phyloP scores from a whole-genome alignment of 2,888 invertebrate genomes.

The Rhingia campestris region DNA sequence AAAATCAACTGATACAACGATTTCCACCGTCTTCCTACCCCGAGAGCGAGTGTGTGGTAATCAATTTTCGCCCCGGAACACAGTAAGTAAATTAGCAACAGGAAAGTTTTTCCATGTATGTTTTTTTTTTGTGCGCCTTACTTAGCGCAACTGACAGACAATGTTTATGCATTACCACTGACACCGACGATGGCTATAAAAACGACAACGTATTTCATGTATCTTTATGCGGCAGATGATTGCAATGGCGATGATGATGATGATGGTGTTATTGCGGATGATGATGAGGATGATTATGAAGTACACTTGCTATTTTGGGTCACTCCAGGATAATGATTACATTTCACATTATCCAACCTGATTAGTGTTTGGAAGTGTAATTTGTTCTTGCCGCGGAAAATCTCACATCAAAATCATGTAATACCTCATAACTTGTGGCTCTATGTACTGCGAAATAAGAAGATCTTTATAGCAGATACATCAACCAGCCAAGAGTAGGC shows the following conservation, averaged over 20 bases:
- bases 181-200: slow-evolving; percentile 60
- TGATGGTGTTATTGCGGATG: slow-evolving; percentile 37
- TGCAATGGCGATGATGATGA: slow-evolving; percentile 55
- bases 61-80: slow-evolving; percentile 64
- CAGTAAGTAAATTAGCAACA: slow-evolving; percentile 72
- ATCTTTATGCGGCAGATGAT: slow-evolving; percentile 70
- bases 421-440: slow-evolving; percentile 56
- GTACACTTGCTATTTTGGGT: slow-evolving; percentile 56
- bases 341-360: slow-evolving; percentile 41
- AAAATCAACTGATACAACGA: slow-evolving; percentile 67
- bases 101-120: slow-evolving; percentile 62
- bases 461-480: slow-evolving; percentile 55
- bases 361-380: slow-evolving; percentile 14
- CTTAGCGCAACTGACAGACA: slow-evolving; percentile 65
- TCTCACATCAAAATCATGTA: slow-evolving; percentile 46
- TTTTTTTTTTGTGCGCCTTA: slow-evolving; percentile 13
- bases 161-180: slow-evolving; percentile 72
- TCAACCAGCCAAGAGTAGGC: slow-evolving; percentile 31
- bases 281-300: slow-evolving; percentile 61
- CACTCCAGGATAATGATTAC: slow-evolving; percentile 59
- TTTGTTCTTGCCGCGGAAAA: not conserved
- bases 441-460: slow-evolving; percentile 2
- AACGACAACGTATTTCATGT: slow-evolving; percentile 58
- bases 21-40: slow-evolving; percentile 56
- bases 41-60: slow-evolving; percentile 39